phyloP scores from a whole-genome alignment of 2,113 vertebrate species.

The Heliornis fulica region DNA sequence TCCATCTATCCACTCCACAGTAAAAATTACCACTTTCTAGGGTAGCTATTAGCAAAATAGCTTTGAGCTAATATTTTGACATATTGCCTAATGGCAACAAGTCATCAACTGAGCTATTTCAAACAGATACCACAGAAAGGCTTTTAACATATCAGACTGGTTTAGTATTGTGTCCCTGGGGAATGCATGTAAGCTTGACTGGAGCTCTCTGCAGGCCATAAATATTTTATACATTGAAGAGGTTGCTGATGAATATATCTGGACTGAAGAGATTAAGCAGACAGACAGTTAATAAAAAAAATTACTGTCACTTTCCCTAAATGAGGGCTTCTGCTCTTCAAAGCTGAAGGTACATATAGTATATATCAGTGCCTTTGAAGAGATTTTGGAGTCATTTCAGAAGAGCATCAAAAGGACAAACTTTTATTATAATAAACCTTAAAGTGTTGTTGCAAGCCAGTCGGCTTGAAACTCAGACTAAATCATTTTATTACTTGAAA shows the following conservation, averaged over 20 bases:
- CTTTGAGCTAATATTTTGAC: not conserved
- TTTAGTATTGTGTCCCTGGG: not conserved
- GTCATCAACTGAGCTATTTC: not conserved
- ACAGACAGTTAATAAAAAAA: not conserved
- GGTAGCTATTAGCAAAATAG: not conserved
- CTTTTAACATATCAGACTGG: constrained; percentile 4
- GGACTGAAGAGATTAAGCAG: not conserved
- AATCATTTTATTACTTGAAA: not conserved
- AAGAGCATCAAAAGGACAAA: not conserved
- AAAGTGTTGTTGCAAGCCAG: not conserved
- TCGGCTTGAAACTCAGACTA: not conserved
- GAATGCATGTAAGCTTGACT: not conserved
- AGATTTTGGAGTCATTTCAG: not conserved
- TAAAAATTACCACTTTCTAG: not conserved
- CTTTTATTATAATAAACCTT: not conserved
- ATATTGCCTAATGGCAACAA: not conserved
- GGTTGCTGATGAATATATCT: not conserved
- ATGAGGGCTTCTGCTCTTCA: not conserved
- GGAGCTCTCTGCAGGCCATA: not conserved
- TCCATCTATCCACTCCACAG: not conserved
- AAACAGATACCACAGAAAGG: not conserved
- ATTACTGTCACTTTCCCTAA: not conserved
- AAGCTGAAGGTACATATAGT: not conserved
- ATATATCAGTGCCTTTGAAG: not conserved
- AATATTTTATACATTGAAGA: constrained; percentile 5